Conservation (phyloP, 2,888 invertebrate genomes). For the Norana najaformis region DNA sequence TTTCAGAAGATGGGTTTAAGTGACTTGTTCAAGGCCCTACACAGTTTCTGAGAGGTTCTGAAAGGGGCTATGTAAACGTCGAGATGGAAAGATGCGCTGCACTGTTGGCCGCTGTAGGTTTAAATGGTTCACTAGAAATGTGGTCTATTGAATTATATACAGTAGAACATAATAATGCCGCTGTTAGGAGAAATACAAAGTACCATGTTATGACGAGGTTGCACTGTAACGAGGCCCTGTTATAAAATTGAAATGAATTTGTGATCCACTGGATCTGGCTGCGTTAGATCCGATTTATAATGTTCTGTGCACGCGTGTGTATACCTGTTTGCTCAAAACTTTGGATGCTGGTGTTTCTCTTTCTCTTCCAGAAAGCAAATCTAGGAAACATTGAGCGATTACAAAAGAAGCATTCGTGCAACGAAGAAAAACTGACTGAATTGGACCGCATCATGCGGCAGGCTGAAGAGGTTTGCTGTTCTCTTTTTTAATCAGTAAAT, state of each 20-base stretch:
- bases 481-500: neutral
- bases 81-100: neutral
- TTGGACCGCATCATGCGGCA: neutral
- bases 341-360: too few species aligned
- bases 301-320: neutral
- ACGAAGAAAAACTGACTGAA: constrained; percentile 1
- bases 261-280: neutral
- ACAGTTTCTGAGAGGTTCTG: too few species aligned
- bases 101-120: neutral
- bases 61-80: neutral
- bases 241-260: neutral
- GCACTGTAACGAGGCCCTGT: neutral
- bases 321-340: neutral
- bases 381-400: neutral
- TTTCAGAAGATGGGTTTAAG: neutral
- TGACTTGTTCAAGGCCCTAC: neutral
- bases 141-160: neutral
- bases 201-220: too few species aligned
- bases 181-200: neutral
- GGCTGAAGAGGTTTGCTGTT: neutral
- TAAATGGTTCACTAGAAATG: neutral
- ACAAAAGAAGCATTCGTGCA: neutral
- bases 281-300: neutral
- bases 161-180: neutral
- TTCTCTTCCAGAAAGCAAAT: constrained; percentile 1